Evolutionary conservation across 2,888 invertebrate genomes (phyloP).

Genomic region (Seira ritae): DNA sequence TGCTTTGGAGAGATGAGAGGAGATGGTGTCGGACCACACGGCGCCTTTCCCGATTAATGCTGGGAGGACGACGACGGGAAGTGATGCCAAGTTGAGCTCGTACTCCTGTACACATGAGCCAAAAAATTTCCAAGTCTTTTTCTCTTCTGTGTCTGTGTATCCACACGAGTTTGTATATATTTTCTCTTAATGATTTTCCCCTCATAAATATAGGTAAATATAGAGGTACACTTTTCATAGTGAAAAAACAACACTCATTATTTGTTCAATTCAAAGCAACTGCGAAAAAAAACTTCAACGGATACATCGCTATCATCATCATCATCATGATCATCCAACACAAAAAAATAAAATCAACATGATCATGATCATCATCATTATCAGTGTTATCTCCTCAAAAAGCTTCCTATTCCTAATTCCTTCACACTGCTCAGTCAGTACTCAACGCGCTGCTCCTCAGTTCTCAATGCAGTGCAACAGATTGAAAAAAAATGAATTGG

Average conservation of each 20-base stretch:
- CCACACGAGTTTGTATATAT: too few relatives aligned
- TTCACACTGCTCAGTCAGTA: too few relatives aligned
- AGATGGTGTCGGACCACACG: conserved; percentile 47
- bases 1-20: background rate
- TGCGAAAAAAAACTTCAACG: conserved; percentile 28
- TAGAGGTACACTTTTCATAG: background rate
- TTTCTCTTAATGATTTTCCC: conserved; percentile 10
- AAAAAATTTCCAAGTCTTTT: background rate
- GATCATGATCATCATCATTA: conserved; percentile 21
- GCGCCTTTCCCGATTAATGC: conserved; percentile 57
- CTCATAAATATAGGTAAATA: background rate
- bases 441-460: too few relatives aligned
- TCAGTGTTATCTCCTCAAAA: conserved; percentile 12
- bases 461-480: too few relatives aligned
- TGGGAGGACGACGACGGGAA: conserved; percentile 41
- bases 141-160: background rate
- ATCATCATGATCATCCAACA: conserved; percentile 42
- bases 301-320: conserved; percentile 54
- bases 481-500: conserved; percentile 19
- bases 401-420: conserved; percentile 14
- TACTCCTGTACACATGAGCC: background rate
- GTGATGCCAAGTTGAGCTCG: conserved; percentile 37
- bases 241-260: conserved; percentile 2
- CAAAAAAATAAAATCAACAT: conserved; percentile 4
- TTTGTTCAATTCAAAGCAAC: conserved; percentile 19